These are phyloP conservation scores for Ophthalmotilapia sp. DNA, from an alignment of 2,113 vertebrate species.

Conservation along the genomic window DNA sequence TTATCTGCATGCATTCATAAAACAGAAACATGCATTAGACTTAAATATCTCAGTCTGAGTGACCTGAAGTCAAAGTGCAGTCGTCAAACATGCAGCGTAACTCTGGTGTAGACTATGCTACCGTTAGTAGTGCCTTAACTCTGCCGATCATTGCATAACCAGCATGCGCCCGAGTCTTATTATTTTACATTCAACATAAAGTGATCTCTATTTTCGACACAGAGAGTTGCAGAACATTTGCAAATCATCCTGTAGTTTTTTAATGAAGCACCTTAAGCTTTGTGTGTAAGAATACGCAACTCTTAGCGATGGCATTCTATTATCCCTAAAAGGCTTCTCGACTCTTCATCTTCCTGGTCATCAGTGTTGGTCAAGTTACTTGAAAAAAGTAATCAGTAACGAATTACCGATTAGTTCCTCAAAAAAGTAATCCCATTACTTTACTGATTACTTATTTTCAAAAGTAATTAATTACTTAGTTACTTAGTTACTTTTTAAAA, in stretches of 20 bases:
- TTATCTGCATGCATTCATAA: not conserved
- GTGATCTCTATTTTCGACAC: not conserved
- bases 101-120: not conserved
- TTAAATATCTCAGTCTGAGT: not conserved
- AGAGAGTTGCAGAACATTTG: not conserved
- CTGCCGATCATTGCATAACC: not conserved
- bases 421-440: too few species aligned
- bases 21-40: not conserved
- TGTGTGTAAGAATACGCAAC: not conserved
- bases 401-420: rapidly evolving
- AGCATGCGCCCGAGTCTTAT: not conserved
- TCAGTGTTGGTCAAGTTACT: not conserved
- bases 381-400: too few species aligned
- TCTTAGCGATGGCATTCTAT: not conserved
- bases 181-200: not conserved
- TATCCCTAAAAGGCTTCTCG: rapidly evolving
- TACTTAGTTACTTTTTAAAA: too few species aligned
- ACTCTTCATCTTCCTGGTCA: not conserved
- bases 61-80: not conserved
- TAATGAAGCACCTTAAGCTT: not conserved
- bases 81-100: not conserved
- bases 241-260: not conserved
- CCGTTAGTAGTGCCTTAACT: rapidly evolving
- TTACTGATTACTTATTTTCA: too few species aligned
- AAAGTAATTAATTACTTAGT: too few species aligned